A percentile compares a stretch with the other conserved stretches of the same genome.
phyloP scores from a whole-genome alignment of 1,140 invertebrate genomes.

The Diabrotica virgifera region DNA sequence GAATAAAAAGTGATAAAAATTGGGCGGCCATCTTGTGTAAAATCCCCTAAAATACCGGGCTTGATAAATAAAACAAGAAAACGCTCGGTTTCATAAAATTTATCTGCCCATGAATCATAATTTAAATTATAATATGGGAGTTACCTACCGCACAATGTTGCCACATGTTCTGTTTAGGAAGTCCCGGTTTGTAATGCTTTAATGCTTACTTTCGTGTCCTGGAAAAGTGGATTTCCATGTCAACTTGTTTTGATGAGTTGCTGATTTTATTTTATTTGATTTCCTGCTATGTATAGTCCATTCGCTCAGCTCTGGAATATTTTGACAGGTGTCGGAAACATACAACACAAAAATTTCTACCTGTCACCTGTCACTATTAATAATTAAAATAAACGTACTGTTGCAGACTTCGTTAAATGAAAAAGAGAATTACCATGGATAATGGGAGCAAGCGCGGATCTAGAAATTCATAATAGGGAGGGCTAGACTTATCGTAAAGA shows the following conservation, averaged over 20 bases:
- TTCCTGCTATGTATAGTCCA: neutral
- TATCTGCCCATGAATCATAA: slow-evolving; percentile 10
- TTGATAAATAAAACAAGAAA: slow-evolving; percentile 3
- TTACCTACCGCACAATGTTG: slow-evolving; percentile 1
- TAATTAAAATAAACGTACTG: neutral
- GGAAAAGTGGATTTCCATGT: neutral
- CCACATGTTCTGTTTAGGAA: neutral
- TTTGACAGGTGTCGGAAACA: too few species aligned
- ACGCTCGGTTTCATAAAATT: neutral
- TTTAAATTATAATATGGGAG: slow-evolving; percentile 13
- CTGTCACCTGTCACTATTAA: neutral
- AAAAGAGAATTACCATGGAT: too few species aligned
- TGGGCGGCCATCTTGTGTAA: neutral
- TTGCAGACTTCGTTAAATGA: too few species aligned
- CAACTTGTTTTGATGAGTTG: neutral
- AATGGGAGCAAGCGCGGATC: too few species aligned
- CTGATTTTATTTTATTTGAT: neutral
- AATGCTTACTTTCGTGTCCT: neutral
- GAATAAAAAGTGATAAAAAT: neutral
- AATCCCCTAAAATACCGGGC: slow-evolving; percentile 1
- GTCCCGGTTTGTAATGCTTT: neutral
- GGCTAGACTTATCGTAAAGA: too few species aligned
- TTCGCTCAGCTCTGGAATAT: neutral
- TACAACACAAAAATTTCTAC: too few species aligned
- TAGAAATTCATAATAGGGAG: too few species aligned